Base-by-base conservation (phyloP, 2,888 invertebrate species). In the Epistrophe eligans region DNA sequence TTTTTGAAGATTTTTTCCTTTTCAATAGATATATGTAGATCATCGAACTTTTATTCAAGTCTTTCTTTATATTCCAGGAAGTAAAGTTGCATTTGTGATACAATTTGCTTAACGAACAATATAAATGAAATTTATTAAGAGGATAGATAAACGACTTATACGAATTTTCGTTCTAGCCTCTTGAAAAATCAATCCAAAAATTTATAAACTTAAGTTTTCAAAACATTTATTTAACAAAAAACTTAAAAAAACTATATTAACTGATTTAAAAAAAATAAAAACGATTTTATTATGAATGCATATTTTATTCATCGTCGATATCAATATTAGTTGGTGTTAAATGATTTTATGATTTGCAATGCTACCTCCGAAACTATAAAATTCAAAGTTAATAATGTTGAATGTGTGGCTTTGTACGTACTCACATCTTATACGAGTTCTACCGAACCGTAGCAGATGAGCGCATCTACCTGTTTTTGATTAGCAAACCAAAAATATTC, bases 401-500 rank as follows among this genome's bases (percentile, higher is more conserved):
- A 28, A 38, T 66, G 32, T 70, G 32, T 52, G 10, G 5, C 38
- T 17, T 17, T 17, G 17, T 48, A 48, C 48, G 9, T 48, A 48
- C 48, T 17, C 45, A 45, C 9, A 17, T 17, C 8, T 3, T 32
- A 19, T 60, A 32, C 32, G 11, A 28, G 38, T 70, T 74, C 13
- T 74, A 38, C 48, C 24, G 35, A 6, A 38, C 17, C 48, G 57
- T 35, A 67, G 48, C 58, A 28, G 35, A 52, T 64, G 32, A 35
- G 35, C 45, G 38, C 28, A 71, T 77, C 71, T 77, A 71, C 71
- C 81, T 81, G 62, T 55, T 64, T 66, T 58, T 32, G 38, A n/a
- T 17, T 35, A 71, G 24, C 62, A 45, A 64, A 11, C 62, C 32
- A 17, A 58, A 35, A 58, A n/a, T 4, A 57, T 17, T 50, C 43